These are phyloP conservation scores for Fistularia tabacaria DNA, from an alignment of 2,797 vertebrate genomes.

Conservation along the genomic window DNA sequence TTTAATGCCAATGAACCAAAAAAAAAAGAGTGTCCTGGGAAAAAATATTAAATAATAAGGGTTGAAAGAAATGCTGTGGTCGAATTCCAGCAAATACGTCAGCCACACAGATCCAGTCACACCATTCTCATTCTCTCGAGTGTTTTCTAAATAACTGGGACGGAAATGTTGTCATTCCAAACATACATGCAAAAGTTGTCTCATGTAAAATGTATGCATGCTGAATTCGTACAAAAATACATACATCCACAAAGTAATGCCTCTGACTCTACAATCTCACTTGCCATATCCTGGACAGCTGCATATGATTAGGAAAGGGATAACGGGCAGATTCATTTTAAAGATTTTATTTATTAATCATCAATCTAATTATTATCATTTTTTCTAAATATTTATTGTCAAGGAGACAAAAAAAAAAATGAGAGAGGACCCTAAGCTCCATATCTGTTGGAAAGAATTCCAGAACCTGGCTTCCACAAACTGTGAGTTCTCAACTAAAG, in stretches of 20 bases:
- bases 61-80: conserved; percentile 8
- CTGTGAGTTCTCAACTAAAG: conserved; percentile 42
- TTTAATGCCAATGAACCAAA: conserved; percentile 41
- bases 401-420: too few species aligned
- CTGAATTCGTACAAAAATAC: conserved; percentile 10
- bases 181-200: conserved; percentile 20
- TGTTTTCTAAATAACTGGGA: conserved; percentile 27
- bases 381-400: conserved; percentile 11
- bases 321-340: conserved; percentile 17
- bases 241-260: conserved; percentile 18
- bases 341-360: conserved; percentile 9
- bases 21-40: conserved; percentile 15
- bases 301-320: conserved; percentile 3
- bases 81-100: conserved; percentile 13
- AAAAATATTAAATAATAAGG: not conserved
- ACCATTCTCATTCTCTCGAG: conserved; percentile 14
- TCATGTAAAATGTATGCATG: conserved; percentile 30
- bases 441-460: conserved; percentile 42
- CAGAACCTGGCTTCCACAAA: conserved; percentile 27
- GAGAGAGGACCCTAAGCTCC: too few species aligned
- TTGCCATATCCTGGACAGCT: conserved; percentile 9
- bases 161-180: conserved; percentile 13
- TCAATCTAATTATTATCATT: too few species aligned
- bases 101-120: conserved; percentile 21
- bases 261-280: conserved; percentile 22